Conservation (phyloP, 2,888 invertebrate genomes). For the Aporophyla nigra region DNA sequence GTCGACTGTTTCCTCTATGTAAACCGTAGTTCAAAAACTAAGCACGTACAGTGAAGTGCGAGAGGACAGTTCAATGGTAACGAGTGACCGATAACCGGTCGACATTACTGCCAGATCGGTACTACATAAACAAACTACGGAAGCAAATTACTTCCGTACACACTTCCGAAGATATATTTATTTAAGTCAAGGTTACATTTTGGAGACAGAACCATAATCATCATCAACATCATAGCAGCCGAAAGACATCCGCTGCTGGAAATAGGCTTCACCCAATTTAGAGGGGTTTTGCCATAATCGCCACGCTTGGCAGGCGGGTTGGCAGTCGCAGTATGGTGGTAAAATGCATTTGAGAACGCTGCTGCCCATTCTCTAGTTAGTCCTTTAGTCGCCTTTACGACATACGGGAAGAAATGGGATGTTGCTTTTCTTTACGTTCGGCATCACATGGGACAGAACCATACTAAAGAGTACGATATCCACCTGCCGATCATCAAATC, state of each 20-base stretch:
- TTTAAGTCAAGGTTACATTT: slow-evolving; percentile 74
- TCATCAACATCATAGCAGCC: no score
- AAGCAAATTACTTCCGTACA: slow-evolving; percentile 75
- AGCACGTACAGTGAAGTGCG: slow-evolving; percentile 69
- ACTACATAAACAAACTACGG: slow-evolving; percentile 68
- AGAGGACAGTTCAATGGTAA: slow-evolving; percentile 76
- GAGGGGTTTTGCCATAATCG: no score
- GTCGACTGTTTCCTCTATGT: slow-evolving; percentile 48
- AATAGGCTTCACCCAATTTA: no score
- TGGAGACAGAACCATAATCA: slow-evolving; percentile 50
- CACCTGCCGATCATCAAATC: background rate
- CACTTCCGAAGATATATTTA: slow-evolving; percentile 78
- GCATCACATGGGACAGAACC: slow-evolving; percentile 35
- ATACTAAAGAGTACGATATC: background rate
- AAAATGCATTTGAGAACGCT: no score
- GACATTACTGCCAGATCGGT: slow-evolving; percentile 64
- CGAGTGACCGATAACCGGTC: slow-evolving; percentile 72
- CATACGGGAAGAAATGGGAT: no score
- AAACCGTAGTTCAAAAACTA: slow-evolving; percentile 65
- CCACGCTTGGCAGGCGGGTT: no score
- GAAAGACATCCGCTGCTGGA: no score
- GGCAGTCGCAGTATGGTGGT: no score
- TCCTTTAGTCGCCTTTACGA: no score
- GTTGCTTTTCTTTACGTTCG: no score
- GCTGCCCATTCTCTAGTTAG: no score